Evolutionary conservation across 35 echinoderm and acorn worm species (phyloP).

Genomic region (Chiridota heheva): DNA sequence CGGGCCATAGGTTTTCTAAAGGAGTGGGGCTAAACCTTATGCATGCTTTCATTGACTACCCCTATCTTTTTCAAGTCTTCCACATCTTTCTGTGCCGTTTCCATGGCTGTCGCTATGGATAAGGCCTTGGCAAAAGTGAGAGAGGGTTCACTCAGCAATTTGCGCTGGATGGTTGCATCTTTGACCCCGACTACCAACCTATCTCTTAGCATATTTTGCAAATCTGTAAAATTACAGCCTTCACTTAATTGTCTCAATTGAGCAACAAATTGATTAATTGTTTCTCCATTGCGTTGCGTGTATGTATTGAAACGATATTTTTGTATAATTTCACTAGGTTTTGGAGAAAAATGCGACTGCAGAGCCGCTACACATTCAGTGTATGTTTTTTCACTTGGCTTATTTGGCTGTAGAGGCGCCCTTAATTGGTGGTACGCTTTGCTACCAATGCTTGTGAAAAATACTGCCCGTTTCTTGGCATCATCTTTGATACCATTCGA

Average conservation of each 20-base stretch:
- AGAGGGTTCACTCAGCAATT: neutral
- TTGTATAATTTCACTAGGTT: slow-evolving; percentile 41
- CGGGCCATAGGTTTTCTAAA: too few species aligned
- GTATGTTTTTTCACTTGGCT: slow-evolving; percentile 25
- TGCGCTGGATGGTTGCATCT: slow-evolving; percentile 9
- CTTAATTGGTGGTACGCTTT: slow-evolving; percentile 21
- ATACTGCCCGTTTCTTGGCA: slow-evolving; percentile 8
- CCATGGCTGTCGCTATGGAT: slow-evolving; percentile 7
- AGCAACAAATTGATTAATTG: slow-evolving; percentile 40
- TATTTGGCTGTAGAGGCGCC: neutral
- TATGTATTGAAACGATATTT: slow-evolving; percentile 24
- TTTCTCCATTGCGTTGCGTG: neutral
- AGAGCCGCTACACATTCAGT: slow-evolving; percentile 9
- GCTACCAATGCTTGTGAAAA: slow-evolving; percentile 27
- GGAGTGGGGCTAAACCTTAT: slow-evolving; percentile 12
- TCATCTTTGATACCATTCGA: slow-evolving; percentile 1
- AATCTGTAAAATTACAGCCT: slow-evolving; percentile 38
- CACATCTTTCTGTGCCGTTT: slow-evolving; percentile 21
- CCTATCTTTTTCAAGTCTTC: neutral
- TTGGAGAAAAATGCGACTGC: slow-evolving; percentile 25
- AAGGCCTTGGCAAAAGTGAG: slow-evolving; percentile 1
- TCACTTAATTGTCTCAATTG: slow-evolving; percentile 52
- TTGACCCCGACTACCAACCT: slow-evolving; percentile 11
- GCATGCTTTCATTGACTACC: neutral
- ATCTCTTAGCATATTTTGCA: slow-evolving; percentile 34